phyloP scores from a whole-genome alignment of 2,113 vertebrate species.

The Cavia porcellus region DNA sequence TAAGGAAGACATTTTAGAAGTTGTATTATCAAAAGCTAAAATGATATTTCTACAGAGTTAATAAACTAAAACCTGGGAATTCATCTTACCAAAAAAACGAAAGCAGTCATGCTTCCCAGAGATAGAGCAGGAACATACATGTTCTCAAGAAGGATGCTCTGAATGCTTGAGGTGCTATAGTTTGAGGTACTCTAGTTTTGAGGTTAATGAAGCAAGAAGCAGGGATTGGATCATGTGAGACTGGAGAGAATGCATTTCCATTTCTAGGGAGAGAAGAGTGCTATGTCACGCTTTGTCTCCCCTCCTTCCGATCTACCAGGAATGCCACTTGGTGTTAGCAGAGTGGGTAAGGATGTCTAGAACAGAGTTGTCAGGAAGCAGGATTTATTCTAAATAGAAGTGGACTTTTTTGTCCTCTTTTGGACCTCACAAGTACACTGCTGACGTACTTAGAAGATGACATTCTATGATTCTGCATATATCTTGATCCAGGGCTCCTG shows the following conservation, averaged over 20 bases:
- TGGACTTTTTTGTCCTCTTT: background rate
- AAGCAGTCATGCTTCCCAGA: constrained; percentile 76
- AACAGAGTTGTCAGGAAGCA: constrained; percentile 22
- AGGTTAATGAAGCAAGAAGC: constrained; percentile 83
- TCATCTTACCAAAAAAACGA: constrained; percentile 19
- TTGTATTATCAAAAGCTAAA: constrained; percentile 53
- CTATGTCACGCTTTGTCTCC: constrained; percentile 21
- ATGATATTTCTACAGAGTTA: constrained; percentile 57
- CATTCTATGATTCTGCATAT: constrained; percentile 55
- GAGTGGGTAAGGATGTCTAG: background rate
- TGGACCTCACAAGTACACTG: constrained; percentile 37
- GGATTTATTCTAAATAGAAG: constrained; percentile 54
- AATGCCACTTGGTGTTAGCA: background rate
- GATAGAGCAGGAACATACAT: constrained; percentile 67
- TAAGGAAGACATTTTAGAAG: constrained; percentile 51
- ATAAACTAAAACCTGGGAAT: constrained; percentile 56
- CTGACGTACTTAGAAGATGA: constrained; percentile 39
- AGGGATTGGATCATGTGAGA: constrained; percentile 49
- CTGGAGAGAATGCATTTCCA: constrained; percentile 35
- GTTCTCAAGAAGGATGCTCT: constrained; percentile 79
- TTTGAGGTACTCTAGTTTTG: constrained; percentile 72
- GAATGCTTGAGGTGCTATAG: constrained; percentile 62
- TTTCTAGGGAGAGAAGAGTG: background rate
- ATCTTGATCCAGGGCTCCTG: constrained; percentile 52
- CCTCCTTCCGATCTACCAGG: background rate